phyloP scores from a whole-genome alignment of 1,140 invertebrate species.

The Araneus ventricosus region DNA sequence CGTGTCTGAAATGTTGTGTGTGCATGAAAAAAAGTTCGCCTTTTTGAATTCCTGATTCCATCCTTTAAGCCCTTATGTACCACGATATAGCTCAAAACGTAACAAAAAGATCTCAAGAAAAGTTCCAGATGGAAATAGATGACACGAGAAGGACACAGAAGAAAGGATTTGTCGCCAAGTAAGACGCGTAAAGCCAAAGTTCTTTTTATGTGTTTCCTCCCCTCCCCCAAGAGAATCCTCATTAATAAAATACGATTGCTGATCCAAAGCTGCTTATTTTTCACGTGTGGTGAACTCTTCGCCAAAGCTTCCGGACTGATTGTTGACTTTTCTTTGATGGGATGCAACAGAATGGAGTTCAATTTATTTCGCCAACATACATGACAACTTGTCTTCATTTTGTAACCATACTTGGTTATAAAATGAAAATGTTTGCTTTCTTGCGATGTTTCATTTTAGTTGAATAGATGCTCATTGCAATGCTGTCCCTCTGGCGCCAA shows the following conservation, averaged over 20 bases:
- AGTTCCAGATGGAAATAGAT: background rate
- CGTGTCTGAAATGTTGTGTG: background rate
- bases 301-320: background rate
- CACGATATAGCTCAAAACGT: conserved; percentile 60
- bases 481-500: too few species aligned
- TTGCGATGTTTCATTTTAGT: background rate
- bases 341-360: background rate
- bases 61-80: conserved; percentile 13
- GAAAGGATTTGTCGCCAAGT: background rate
- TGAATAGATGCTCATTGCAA: too few species aligned
- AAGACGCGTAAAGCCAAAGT: background rate
- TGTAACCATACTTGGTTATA: background rate
- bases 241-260: conserved; percentile 14
- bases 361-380: background rate
- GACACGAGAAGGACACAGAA: background rate
- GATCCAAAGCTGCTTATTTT: background rate
- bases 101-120: conserved; percentile 31
- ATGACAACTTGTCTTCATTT: background rate
- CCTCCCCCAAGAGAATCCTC: background rate
- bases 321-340: background rate
- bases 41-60: conserved; percentile 39
- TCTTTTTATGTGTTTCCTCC: background rate
- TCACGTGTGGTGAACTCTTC: background rate
- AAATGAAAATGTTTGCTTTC: background rate
- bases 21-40: background rate